Conservation (phyloP, 2,797 vertebrate species). For the Cirrhinus mrigala region DNA sequence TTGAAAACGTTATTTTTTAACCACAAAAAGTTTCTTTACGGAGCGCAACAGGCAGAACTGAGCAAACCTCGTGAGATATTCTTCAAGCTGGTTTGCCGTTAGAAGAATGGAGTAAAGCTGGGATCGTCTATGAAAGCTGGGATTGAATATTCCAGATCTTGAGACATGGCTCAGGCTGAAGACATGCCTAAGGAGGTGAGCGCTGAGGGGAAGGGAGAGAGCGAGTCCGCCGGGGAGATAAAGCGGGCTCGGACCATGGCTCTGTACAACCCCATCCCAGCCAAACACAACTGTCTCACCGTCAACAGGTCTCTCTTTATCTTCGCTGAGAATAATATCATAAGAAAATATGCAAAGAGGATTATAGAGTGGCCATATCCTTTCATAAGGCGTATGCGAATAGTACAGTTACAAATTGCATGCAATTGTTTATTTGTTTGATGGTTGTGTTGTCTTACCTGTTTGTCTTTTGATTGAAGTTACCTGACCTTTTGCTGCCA, state of each 20-base stretch:
- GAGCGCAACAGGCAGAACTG: conserved; percentile 42
- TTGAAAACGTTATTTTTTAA: background rate
- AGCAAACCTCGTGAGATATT: conserved; percentile 7
- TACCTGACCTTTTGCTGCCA: background rate
- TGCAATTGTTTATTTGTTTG: background rate
- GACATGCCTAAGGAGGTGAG: conserved; percentile 88
- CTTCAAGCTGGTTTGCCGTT: conserved; percentile 18
- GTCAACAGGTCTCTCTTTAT: conserved; percentile 99
- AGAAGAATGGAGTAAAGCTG: conserved; percentile 71
- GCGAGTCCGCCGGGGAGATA: conserved; percentile 84
- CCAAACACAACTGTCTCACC: conserved; percentile 97
- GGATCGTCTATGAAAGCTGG: conserved; percentile 42
- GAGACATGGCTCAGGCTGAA: conserved; percentile 95
- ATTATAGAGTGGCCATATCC: conserved; percentile 99
- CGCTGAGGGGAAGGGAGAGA: conserved; percentile 84
- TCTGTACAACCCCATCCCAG: conserved; percentile 96
- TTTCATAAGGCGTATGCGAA: conserved; percentile 70
- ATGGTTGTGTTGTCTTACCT: background rate
- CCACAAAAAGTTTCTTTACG: conserved; percentile 33
- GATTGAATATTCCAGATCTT: conserved; percentile 51
- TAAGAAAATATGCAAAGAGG: conserved; percentile 94
- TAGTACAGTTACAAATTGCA: background rate
- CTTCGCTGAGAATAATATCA: conserved; percentile 96
- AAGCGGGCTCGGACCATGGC: conserved; percentile 98
- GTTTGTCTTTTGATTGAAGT: background rate